These are phyloP conservation scores for Hemithea aestivaria DNA, from an alignment of 2,888 invertebrate genomes.

Conservation along the genomic window DNA sequence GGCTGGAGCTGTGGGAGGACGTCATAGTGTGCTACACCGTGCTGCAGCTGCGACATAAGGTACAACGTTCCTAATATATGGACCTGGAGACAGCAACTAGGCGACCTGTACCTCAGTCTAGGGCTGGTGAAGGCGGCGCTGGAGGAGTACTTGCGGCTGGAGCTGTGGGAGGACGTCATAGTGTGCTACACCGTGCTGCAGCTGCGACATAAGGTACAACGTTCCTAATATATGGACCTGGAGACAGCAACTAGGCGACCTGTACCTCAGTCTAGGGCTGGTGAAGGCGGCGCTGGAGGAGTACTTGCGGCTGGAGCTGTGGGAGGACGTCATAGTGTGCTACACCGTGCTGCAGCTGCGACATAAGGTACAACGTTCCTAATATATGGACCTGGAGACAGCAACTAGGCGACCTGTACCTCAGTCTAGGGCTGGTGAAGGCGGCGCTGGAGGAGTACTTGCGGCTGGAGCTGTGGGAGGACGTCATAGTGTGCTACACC, in stretches of 20 bases:
- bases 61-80: constrained; percentile 76
- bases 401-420: constrained; percentile 87
- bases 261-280: constrained; percentile 89
- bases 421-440: constrained; percentile 90
- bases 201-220: constrained; percentile 86
- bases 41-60: constrained; percentile 90
- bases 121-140: constrained; percentile 92
- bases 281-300: constrained; percentile 91
- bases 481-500: constrained; percentile 95
- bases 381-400: constrained; percentile 89
- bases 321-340: constrained; percentile 96
- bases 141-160: constrained; percentile 85
- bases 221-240: constrained; percentile 84
- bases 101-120: constrained; percentile 86
- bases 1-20: constrained; percentile 93
- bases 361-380: constrained; percentile 82
- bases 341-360: constrained; percentile 90
- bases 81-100: constrained; percentile 87
- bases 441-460: constrained; percentile 89
- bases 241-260: constrained; percentile 86
- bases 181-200: constrained; percentile 92
- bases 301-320: constrained; percentile 86
- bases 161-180: constrained; percentile 96
- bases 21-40: constrained; percentile 94
- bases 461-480: constrained; percentile 91